Base-by-base conservation (phyloP, 2,797 vertebrate species). In the Sebastes umbrosus region DNA sequence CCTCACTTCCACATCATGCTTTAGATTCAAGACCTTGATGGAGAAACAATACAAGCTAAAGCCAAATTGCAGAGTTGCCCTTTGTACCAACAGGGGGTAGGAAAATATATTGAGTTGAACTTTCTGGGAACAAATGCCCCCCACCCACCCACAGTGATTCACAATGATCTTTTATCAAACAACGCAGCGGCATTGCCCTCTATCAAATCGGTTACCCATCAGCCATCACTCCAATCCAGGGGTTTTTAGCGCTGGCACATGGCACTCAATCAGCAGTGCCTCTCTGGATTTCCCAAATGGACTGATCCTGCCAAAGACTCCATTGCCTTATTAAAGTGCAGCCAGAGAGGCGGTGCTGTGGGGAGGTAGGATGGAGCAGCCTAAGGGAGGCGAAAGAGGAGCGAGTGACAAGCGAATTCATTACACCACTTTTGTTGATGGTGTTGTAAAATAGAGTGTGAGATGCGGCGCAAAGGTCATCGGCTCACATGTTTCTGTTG, bases 251-350 rank as follows among this genome's bases (percentile, higher is more conserved):
- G 11, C 66, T 84, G 78, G 87, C 82, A 83, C 46, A 75, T 68
- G 58, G 64, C 82, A 83, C 80, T 93, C 87, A 87, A 85, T 93
- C 90, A 88, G 77, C 4, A 29, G 52, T 81, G 70, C 84, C 92
- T 92, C 89, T 52, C 75, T 86, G 88, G 89, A 87, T 90, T 91
- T 81, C 73, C 87, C 73, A 83, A 92, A 93, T 82, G 83, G 63
- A 87, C 83, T 67, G 70, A 84, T 89, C 86, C 89, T 95, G 94
- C 95, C 95, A 95, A 88, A 90, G 78, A 92, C 82, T 92, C 92
- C 92, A 95, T 95, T 60, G 90, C 88, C 83, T 94, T 95, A 95
- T 94, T 94, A 93, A 94, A 93, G 87, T 79, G 80, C 75, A 85
- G 78, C 67, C 77, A 77, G 70, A 78, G 68, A 75, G 73, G 75